phyloP scores from a whole-genome alignment of 2,797 vertebrate genomes.

The Cuniculus paca region DNA sequence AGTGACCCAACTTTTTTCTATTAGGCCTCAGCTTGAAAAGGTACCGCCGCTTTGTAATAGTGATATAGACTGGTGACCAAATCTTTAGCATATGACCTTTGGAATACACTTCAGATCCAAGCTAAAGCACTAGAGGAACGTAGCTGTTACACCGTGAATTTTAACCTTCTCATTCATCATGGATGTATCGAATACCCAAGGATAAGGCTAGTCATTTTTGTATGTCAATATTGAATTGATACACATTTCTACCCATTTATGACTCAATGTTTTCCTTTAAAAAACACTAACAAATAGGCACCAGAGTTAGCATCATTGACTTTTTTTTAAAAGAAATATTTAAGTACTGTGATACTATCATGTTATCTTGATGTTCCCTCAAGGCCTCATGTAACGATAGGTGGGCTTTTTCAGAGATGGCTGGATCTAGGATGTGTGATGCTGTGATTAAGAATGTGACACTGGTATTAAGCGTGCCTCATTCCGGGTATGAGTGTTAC shows the following conservation, averaged over 20 bases:
- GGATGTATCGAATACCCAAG: not conserved
- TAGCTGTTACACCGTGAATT: not conserved
- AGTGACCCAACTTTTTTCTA: not conserved
- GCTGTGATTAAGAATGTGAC: not conserved
- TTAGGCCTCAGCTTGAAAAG: not conserved
- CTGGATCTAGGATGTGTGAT: not conserved
- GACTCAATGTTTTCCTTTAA: not conserved
- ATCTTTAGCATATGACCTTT: not conserved
- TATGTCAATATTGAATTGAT: not conserved
- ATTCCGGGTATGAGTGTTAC: not conserved
- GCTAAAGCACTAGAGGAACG: not conserved
- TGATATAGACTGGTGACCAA: not conserved
- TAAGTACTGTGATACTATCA: not conserved
- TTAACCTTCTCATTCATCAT: not conserved
- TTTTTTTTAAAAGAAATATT: not conserved
- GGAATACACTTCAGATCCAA: not conserved
- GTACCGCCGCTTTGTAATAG: not conserved
- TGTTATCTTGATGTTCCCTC: not conserved
- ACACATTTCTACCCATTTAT: not conserved
- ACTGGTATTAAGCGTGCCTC: not conserved
- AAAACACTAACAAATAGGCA: not conserved
- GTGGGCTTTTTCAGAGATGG: not conserved
- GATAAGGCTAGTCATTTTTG: not conserved
- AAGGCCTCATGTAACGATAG: not conserved
- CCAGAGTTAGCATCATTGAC: not conserved